Conservation (phyloP, 2,797 vertebrate species). For the Gallinago nigripennis region DNA sequence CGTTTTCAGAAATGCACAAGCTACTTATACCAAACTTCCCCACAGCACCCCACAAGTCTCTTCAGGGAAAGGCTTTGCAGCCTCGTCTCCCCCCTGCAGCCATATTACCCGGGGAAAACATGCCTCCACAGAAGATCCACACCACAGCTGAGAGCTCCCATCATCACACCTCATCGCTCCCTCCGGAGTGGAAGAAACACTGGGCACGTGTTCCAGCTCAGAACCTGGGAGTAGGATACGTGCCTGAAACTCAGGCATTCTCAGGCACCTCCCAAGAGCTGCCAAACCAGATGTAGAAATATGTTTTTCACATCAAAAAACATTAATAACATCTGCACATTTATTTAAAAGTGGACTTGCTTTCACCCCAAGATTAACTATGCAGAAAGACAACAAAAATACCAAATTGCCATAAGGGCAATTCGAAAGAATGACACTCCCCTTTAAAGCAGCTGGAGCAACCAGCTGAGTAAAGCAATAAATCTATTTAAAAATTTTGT, state of each 20-base stretch:
- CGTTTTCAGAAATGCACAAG: rapidly evolving
- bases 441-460: not conserved
- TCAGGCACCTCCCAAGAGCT: not conserved
- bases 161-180: rapidly evolving
- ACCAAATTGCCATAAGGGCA: not conserved
- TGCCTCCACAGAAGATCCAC: not conserved
- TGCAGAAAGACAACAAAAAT: not conserved
- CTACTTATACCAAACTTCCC: not conserved
- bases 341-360: not conserved
- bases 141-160: not conserved
- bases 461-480: not conserved
- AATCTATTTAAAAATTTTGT: not conserved
- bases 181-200: not conserved
- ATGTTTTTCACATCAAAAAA: not conserved
- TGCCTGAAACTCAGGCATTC: not conserved
- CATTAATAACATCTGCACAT: not conserved
- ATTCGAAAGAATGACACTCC: not conserved
- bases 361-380: not conserved
- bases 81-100: rapidly evolving
- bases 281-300: not conserved
- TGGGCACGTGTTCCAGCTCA: rapidly evolving
- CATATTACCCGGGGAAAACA: rapidly evolving
- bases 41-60: rapidly evolving
- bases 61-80: not conserved
- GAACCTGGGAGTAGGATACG: not conserved